Conservation (phyloP, 2,113 vertebrate genomes). For the Ascaphus truei region DNA sequence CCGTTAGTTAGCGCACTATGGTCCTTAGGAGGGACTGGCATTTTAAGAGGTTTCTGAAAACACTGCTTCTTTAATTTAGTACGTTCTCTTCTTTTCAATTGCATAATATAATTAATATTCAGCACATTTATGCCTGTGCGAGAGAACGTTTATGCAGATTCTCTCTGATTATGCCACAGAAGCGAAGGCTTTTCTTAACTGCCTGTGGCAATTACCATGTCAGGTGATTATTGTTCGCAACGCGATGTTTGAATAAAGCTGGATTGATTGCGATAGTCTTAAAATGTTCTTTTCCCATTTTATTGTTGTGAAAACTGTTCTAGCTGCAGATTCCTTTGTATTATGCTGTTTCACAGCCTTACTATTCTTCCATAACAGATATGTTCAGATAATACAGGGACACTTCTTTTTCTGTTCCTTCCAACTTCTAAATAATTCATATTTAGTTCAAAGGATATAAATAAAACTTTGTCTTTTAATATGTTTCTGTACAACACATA, state of each 20-base stretch:
- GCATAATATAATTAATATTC: constrained; percentile 43
- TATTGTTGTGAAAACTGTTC: constrained; percentile 13
- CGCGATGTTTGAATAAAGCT: constrained; percentile 38
- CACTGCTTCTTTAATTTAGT: no score
- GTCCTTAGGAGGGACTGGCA: no score
- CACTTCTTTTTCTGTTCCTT: neutral
- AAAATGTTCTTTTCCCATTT: constrained; percentile 16
- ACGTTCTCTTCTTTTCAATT: neutral
- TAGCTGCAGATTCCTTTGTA: neutral
- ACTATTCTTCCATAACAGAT: neutral
- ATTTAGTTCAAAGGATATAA: neutral
- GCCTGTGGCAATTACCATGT: constrained; percentile 43
- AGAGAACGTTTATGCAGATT: constrained; percentile 42
- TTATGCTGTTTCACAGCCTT: constrained; percentile 4
- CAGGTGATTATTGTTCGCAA: constrained; percentile 46
- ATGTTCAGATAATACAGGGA: neutral
- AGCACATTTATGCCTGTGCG: constrained; percentile 26
- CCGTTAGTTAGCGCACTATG: no score
- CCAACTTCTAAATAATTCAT: neutral
- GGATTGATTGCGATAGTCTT: constrained; percentile 30
- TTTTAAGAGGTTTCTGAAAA: no score
- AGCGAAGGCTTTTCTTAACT: constrained; percentile 42
- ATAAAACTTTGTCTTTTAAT: neutral
- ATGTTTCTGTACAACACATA: neutral
- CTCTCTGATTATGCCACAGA: constrained; percentile 45